These are phyloP conservation scores for Lasioglossum villosulum DNA, from an alignment of 2,888 invertebrate species.

Conservation along the genomic window DNA sequence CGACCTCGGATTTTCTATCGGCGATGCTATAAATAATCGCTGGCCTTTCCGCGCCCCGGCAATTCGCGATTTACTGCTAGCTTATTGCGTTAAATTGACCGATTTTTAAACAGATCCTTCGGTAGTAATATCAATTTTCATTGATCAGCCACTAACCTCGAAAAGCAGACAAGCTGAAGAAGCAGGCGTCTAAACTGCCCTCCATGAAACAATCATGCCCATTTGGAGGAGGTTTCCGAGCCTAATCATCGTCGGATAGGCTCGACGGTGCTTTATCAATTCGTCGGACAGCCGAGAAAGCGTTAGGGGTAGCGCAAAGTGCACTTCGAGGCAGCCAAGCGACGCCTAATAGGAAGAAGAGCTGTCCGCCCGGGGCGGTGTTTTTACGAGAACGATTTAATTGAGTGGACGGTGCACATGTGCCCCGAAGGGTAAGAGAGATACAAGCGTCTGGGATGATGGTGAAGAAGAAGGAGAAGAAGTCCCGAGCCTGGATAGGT, in stretches of 20 bases:
- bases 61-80: conserved; percentile 26
- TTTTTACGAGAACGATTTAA: conserved; percentile 36
- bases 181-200: background rate
- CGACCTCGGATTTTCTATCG: conserved; percentile 42
- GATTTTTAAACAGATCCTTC: background rate
- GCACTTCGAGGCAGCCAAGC: background rate
- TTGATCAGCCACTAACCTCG: background rate
- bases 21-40: conserved; percentile 20
- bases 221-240: background rate
- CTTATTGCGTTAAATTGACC: background rate
- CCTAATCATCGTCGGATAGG: background rate
- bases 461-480: conserved; percentile 6
- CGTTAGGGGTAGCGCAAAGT: conserved; percentile 6
- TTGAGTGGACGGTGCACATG: conserved; percentile 34
- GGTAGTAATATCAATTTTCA: background rate
- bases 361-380: conserved; percentile 7
- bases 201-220: background rate
- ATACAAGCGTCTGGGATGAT: background rate
- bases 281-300: background rate
- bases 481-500: conserved; percentile 36
- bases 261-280: conserved; percentile 9
- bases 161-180: background rate
- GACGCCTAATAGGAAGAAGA: background rate
- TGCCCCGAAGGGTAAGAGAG: background rate
- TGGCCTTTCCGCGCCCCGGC: background rate